Evolutionary conservation across 2,888 invertebrate species (phyloP).

Genomic region (Zaprionus obscuricornis): DNA sequence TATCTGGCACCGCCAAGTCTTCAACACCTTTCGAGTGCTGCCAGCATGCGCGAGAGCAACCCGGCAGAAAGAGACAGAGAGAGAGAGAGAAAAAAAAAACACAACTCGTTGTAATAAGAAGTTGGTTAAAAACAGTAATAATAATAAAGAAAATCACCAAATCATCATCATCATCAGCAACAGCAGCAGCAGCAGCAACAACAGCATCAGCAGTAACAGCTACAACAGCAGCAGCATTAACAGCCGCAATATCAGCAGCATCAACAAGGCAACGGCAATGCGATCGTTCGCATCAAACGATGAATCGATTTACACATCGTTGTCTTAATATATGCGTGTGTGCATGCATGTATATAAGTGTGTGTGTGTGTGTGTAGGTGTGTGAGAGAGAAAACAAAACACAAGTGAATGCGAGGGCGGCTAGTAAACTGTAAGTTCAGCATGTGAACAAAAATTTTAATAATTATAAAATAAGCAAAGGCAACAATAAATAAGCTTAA

Average conservation of each 20-base stretch:
- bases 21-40: slow-evolving; percentile 74
- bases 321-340: slow-evolving; percentile 19
- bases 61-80: slow-evolving; percentile 16
- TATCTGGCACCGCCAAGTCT: slow-evolving; percentile 78
- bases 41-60: slow-evolving; percentile 34
- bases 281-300: slow-evolving; percentile 65
- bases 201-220: slow-evolving; percentile 26
- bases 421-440: slow-evolving; percentile 23
- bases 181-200: slow-evolving; percentile 42
- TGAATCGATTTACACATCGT: slow-evolving; percentile 78
- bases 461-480: not conserved
- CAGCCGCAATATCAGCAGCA: slow-evolving; percentile 18
- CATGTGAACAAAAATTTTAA: slow-evolving; percentile 2
- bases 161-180: slow-evolving; percentile 75
- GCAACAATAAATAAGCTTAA: no score
- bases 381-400: slow-evolving; percentile 28
- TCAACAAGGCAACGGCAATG: slow-evolving; percentile 30
- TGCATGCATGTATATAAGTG: not conserved
- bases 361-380: slow-evolving; percentile 9
- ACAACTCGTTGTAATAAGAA: slow-evolving; percentile 76
- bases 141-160: slow-evolving; percentile 79
- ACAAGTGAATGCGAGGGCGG: slow-evolving; percentile 42
- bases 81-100: slow-evolving; percentile 33
- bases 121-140: slow-evolving; percentile 79
- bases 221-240: slow-evolving; percentile 28